A percentile compares a stretch with the other conserved stretches of the same genome.
Evolutionary conservation across 1,140 invertebrate species (phyloP).

Genomic region (Dolichoris vasculosae): DNA sequence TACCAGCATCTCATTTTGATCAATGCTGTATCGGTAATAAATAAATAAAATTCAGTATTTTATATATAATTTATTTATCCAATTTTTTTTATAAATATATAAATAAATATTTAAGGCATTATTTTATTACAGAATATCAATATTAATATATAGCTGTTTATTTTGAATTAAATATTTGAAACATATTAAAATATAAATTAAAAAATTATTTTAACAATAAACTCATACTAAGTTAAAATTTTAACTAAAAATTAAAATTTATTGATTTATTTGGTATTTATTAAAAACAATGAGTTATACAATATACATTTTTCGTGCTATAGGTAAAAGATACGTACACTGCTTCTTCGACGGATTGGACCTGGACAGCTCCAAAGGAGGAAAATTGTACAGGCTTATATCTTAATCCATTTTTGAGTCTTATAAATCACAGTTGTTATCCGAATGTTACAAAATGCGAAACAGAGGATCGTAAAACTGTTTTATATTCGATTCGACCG

Average conservation of each 20-base stretch:
- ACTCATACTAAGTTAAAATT: too few species aligned
- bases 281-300: too few species aligned
- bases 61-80: not conserved
- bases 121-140: too few species aligned
- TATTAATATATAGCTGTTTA: too few species aligned
- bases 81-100: not conserved
- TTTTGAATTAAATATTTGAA: too few species aligned
- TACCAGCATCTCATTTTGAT: conserved; percentile 39
- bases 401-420: conserved; percentile 34
- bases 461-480: not conserved
- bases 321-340: conserved; percentile 35
- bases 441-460: conserved; percentile 43
- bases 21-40: conserved; percentile 29
- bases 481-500: conserved; percentile 36
- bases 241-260: too few species aligned
- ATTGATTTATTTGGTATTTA: too few species aligned
- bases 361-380: conserved; percentile 26
- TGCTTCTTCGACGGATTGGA: conserved; percentile 23
- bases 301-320: not conserved
- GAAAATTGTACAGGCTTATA: conserved; percentile 33
- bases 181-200: too few species aligned
- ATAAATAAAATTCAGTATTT: not conserved
- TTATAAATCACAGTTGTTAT: conserved; percentile 47
- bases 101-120: not conserved
- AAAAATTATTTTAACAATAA: too few species aligned